phyloP scores from a whole-genome alignment of 2,888 invertebrate species.

The Noctua janthe region DNA sequence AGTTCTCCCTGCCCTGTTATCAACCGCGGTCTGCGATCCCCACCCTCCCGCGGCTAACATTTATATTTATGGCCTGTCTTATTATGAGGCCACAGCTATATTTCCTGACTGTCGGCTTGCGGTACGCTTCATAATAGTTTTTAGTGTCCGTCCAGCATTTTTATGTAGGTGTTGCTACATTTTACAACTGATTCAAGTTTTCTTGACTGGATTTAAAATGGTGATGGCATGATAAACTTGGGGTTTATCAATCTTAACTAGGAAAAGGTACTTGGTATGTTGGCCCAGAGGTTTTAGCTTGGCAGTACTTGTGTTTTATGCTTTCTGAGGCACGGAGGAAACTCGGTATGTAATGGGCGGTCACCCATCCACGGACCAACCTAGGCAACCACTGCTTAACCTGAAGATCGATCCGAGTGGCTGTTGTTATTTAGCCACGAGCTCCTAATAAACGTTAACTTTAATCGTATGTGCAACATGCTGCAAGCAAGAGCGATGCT shows the following conservation, averaged over 20 bases:
- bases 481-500: not conserved
- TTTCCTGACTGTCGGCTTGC: slow-evolving; percentile 68
- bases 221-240: not conserved
- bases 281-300: not conserved
- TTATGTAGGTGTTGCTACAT: slow-evolving; percentile 49
- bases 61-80: slow-evolving; percentile 80
- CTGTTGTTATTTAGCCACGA: no score
- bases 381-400: no score
- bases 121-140: slow-evolving; percentile 68
- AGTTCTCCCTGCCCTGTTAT: slow-evolving; percentile 43
- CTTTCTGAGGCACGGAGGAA: no score
- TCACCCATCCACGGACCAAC: no score
- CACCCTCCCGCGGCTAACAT: slow-evolving; percentile 69
- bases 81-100: slow-evolving; percentile 74
- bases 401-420: no score
- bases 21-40: slow-evolving; percentile 61
- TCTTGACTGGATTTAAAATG: slow-evolving; percentile 17
- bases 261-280: not conserved
- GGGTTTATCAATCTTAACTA: not conserved
- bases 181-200: slow-evolving; percentile 44
- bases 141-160: slow-evolving; percentile 59
- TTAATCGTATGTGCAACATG: no score
- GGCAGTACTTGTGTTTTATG: not conserved
- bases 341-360: no score
- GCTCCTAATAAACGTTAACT: no score